Evolutionary conservation across 2,888 invertebrate genomes (phyloP), one percentile per base, ranked within the genome.

Genomic region (Morpho achilles): DNA sequence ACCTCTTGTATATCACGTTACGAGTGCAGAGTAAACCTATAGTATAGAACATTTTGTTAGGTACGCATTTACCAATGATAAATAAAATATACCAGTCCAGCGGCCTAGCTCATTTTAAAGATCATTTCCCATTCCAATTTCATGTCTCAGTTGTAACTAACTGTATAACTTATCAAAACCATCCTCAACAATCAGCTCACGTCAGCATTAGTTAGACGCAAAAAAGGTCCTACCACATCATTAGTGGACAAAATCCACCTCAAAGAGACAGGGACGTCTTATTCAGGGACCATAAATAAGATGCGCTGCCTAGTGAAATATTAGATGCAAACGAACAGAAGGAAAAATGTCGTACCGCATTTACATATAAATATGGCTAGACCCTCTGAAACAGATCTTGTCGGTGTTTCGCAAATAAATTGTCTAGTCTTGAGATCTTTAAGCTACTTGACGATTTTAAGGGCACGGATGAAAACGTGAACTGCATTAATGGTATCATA

Each of bases 211-310:
- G 62, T 64, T 82, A 79, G 82, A 80, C 75, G 75, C 86, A 86
- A 88, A 88, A 88, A 87, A 82, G 84, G 81, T 68, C 47, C 69
- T 62, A 66, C 67, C 76, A 78, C 79, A 82, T 88, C 88, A 88
- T 88, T 88, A 89, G 86, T 68, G 82, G 74, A 77, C 79, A 67
- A 80, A 80, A 77, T 79, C 77, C 67, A 71, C 73, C 64, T 65
- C 54, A 54, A 58, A 69, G 68, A 71, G 84, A 86, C 82, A 81
- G 82, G 77, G 80, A 87, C 80, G 75, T 80, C 81, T 90, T 82
- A 86, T 79, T 90, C 88, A 79, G 64, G 69, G 62, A 68, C 75
- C 71, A 87, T 84, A 84, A 86, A 87, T 79, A 84, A 84, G 85
- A 86, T 79, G 80, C 76, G 70, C 74, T 67, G 64, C 68, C 75